Evolutionary conservation across 37 sponge, comb jelly and placozoan genomes (phyloP).

Genomic region (Spongilla lacustris): DNA sequence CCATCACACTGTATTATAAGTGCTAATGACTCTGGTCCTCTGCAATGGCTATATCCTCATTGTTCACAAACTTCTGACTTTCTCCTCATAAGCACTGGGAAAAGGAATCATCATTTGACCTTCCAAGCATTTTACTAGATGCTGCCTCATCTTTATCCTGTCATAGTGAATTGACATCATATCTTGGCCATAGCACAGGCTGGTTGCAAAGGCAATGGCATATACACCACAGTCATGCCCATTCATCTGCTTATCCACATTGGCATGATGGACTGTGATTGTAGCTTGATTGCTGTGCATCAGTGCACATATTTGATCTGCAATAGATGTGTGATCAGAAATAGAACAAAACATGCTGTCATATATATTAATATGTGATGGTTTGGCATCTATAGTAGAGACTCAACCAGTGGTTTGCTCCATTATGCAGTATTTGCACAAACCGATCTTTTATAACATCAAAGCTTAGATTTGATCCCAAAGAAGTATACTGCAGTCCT

Average conservation of each 20-base stretch:
- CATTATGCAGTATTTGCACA: conserved; percentile 23
- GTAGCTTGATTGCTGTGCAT: background rate
- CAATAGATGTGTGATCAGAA: background rate
- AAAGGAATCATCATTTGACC: no score
- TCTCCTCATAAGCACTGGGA: no score
- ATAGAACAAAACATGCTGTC: background rate
- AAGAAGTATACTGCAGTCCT: no score
- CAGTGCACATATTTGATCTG: background rate
- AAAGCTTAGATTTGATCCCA: no score
- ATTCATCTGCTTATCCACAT: background rate
- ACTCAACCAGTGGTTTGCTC: conserved; percentile 23
- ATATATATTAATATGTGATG: background rate
- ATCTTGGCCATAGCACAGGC: no score
- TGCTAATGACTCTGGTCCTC: no score
- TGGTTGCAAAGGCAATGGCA: conserved; percentile 15
- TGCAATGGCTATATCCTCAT: no score
- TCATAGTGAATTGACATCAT: no score
- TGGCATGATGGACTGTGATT: background rate
- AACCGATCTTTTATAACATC: background rate
- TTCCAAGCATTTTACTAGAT: no score
- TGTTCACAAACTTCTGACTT: no score
- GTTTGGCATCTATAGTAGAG: background rate
- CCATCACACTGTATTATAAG: no score
- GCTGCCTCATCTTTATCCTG: no score
- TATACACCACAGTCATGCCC: conserved; percentile 11